phyloP scores from a whole-genome alignment of 2,888 invertebrate species.

The Byasa hedistus region DNA sequence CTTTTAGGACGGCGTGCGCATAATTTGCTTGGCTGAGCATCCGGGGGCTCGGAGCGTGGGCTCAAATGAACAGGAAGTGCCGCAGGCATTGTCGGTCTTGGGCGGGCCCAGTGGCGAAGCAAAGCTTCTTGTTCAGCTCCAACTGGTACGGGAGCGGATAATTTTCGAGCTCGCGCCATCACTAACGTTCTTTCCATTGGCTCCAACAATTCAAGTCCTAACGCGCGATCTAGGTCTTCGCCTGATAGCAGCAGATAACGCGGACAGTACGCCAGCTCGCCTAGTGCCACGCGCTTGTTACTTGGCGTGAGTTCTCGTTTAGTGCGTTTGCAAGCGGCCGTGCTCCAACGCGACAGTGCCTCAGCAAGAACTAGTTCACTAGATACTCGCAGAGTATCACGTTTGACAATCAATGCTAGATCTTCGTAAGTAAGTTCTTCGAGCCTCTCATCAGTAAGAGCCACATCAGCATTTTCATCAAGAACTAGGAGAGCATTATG shows the following conservation, averaged over 20 bases:
- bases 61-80: constrained; percentile 71
- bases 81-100: constrained; percentile 63
- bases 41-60: constrained; percentile 62
- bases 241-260: constrained; percentile 84
- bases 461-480: constrained; percentile 69
- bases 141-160: constrained; percentile 69
- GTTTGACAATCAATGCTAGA: constrained; percentile 81
- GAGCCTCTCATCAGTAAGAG: constrained; percentile 62
- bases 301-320: constrained; percentile 68
- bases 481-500: constrained; percentile 82
- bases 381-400: constrained; percentile 84
- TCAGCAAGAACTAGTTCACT: constrained; percentile 82
- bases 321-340: constrained; percentile 67
- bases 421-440: constrained; percentile 83
- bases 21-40: constrained; percentile 57
- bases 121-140: constrained; percentile 70
- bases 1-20: constrained; percentile 63
- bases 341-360: constrained; percentile 80
- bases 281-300: constrained; percentile 70
- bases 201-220: constrained; percentile 65
- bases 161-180: constrained; percentile 62
- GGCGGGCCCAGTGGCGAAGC: constrained; percentile 68
- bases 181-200: constrained; percentile 73
- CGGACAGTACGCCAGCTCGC: constrained; percentile 80
- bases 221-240: constrained; percentile 81